These are phyloP conservation scores for Drosophila ercepeae DNA, from an alignment of 1,140 invertebrate genomes.

Conservation along the genomic window DNA sequence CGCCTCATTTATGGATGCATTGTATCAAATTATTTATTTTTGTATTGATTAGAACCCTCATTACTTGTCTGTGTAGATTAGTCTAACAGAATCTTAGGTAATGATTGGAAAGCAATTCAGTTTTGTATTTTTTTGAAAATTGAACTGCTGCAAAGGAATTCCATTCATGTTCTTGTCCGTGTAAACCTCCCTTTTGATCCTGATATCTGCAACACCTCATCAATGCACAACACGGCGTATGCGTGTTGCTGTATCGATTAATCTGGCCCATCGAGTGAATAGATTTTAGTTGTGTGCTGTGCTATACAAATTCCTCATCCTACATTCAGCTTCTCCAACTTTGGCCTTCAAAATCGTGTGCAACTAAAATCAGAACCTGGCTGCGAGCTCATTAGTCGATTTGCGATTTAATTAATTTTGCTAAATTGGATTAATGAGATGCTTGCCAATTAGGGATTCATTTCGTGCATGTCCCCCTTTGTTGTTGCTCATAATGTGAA, in stretches of 20 bases:
- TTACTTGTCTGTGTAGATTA: no score
- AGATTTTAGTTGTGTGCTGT: slow-evolving; percentile 52
- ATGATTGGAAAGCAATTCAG: no score
- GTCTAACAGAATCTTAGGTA: no score
- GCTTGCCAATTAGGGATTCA: slow-evolving; percentile 65
- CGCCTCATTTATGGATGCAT: slow-evolving; percentile 11
- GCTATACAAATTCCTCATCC: slow-evolving; percentile 9
- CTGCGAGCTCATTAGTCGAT: slow-evolving; percentile 72
- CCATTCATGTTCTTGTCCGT: background rate
- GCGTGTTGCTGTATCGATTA: slow-evolving; percentile 49
- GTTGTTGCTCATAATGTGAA: slow-evolving; percentile 47
- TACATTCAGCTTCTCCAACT: background rate
- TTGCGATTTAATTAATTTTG: slow-evolving; percentile 77
- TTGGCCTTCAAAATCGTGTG: slow-evolving; percentile 40
- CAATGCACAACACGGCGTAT: slow-evolving; percentile 52
- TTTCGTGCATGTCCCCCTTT: slow-evolving; percentile 43
- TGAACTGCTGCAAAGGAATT: slow-evolving; percentile 16
- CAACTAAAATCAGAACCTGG: slow-evolving; percentile 47
- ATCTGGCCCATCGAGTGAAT: slow-evolving; percentile 59
- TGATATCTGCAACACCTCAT: slow-evolving; percentile 44
- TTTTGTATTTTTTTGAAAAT: slow-evolving; percentile 23
- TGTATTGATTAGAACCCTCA: background rate
- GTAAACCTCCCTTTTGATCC: background rate
- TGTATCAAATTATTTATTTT: slow-evolving; percentile 20
- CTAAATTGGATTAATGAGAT: slow-evolving; percentile 80